These are phyloP conservation scores for Drymonia ruficornis DNA, from an alignment of 2,888 invertebrate genomes.

Conservation along the genomic window DNA sequence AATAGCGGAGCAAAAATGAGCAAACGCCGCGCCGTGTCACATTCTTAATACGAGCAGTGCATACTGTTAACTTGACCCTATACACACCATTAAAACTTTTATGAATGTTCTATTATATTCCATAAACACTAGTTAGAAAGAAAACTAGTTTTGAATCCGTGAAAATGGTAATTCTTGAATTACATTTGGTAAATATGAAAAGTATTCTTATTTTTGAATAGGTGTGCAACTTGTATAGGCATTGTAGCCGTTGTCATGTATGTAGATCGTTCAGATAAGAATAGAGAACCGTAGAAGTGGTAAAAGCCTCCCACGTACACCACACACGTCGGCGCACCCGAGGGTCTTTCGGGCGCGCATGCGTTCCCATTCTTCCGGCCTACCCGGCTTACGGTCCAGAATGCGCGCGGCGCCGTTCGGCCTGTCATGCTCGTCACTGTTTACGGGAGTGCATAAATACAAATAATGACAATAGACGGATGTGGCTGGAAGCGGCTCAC, in stretches of 20 bases:
- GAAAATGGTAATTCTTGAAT: constrained; percentile 60
- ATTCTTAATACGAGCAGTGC: constrained; percentile 70
- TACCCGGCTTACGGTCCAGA: constrained; percentile 22
- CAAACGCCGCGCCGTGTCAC: constrained; percentile 74
- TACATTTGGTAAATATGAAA: constrained; percentile 27
- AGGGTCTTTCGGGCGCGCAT: constrained; percentile 21
- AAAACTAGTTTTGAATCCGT: constrained; percentile 62
- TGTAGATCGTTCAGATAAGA: constrained; percentile 33
- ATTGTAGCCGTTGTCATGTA: constrained; percentile 31
- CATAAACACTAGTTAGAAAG: constrained; percentile 62
- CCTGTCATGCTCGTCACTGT: constrained; percentile 69
- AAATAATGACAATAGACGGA: constrained; percentile 83
- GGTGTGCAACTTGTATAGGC: constrained; percentile 36
- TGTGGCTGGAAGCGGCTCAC: constrained; percentile 83
- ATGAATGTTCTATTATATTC: constrained; percentile 67
- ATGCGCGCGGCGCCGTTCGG: constrained; percentile 38
- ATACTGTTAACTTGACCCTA: constrained; percentile 79
- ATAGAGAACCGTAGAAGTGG: constrained; percentile 36
- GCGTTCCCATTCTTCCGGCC: constrained; percentile 10
- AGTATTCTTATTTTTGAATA: constrained; percentile 28
- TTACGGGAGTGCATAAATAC: constrained; percentile 78
- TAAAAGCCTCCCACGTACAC: constrained; percentile 63
- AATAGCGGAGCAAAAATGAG: constrained; percentile 80
- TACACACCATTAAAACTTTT: constrained; percentile 72
- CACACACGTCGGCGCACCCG: constrained; percentile 55